Base-by-base conservation (phyloP, 1,140 invertebrate genomes). In the Lepidurus couesii region DNA sequence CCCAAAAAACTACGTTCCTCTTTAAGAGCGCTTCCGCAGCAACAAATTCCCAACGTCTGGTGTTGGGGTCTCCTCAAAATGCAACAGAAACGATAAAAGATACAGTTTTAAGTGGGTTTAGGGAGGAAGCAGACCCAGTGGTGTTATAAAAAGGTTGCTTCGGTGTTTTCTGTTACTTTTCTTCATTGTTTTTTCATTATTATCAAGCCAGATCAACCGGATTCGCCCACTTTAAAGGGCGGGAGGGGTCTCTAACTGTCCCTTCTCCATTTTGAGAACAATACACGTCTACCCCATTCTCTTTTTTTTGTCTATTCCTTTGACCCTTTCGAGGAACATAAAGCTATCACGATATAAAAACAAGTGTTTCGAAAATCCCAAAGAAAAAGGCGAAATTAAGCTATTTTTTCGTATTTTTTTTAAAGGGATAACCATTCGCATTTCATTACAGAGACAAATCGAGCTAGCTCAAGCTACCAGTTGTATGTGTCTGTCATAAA, bases 171-270 rank as follows among this genome's bases (percentile, higher is more conserved):
- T 34, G 3, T 34, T 21, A 21, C 53, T 21, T 65, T n/a, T 65
- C 21, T 65, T 65, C 16, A 0, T 10, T 65, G 16, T 16, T 65
- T 65, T 65, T 65, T 65, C 21, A 65, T 21, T 13, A 16, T 65
- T 65, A 65, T 65, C 53, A n/a, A n/a, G 53, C 53, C 53, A 65
- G 53, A 65, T 65, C 53, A 65, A 65, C 53, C 53, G 53, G 53
- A 65, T 21, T 13, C 16, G 53, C 53, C 53, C 53, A 65, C 53
- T 65, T 65, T 65, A 65, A 65, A 65, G 53, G 53, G 53, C 53
- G 53, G 21, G 53, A 65, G 53, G 21, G 53, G 53, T 65, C 53
- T 21, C 3, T 65, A 65, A 13, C 13, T 65, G 53, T 65, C 53
- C 53, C 53, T 10, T n/a, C 21, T 21, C 53, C 4, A n/a, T 65